Evolutionary conservation across 30 jellyfish, hydroid and myxozoan species (phyloP), one percentile per base, ranked within the genome.

Genomic region (Nemopilema nomurai): DNA sequence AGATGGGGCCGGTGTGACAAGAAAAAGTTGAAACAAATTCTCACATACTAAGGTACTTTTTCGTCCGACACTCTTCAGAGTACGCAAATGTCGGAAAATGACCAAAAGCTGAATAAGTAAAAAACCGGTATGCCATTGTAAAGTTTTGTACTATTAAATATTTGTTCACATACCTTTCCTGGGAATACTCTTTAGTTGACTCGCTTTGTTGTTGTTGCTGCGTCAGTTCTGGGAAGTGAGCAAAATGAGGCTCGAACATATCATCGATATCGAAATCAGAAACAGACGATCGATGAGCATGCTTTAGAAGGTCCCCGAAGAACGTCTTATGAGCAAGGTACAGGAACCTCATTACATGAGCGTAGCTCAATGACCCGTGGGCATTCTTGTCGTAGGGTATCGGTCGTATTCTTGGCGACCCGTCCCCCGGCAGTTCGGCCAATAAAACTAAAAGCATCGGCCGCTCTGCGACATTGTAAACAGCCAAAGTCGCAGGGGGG

Each of bases 381-480:
- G 67, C 22, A 4, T 52, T 28, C 26, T 71, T 86, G 69, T 78
- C 71, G 49, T 87, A 87, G 1, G 84, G 83, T 1, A 87, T 50
- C 13, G 96, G 89, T 28, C 51, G 80, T 18, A 87, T 71, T 62
- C 88, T 62, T 13, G 96, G 96, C 4, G 96, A 62, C 26, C 88
- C 87, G 75, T 79, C 90, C 22, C 62, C 65, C 16, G 41, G 76
- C 51, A 78, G 20, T 67, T 87, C 96, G 27, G 90, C 71, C 53
- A 87, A 51, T 16, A 87, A 69, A 17, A 87, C 90, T 28, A 71
- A 64, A 63, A 87, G 84, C 51, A 19, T 79, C 18, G 96, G 96
- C 78, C 69, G 67, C 49, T 79, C 51, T 4, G 76, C 31, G 32
- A 87, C 62, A 65, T 77, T 80, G 78, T 67, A 87, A 23, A 87